A percentile compares a stretch with the other conserved stretches of the same genome.
phyloP scores from a whole-genome alignment of 1,140 invertebrate species.

The Araneus ventricosus region DNA sequence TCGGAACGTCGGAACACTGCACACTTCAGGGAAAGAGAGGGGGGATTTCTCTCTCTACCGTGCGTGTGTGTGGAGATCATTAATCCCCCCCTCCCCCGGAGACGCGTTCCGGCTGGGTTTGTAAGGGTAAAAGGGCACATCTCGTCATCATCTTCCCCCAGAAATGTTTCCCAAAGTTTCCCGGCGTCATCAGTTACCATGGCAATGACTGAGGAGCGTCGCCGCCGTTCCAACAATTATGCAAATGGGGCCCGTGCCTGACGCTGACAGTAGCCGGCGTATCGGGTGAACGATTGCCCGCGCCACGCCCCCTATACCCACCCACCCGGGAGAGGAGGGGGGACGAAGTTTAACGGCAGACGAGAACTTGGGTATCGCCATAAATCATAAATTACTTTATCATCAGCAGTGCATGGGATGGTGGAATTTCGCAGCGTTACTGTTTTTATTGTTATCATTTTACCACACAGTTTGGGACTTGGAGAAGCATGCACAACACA shows the following conservation, averaged over 20 bases:
- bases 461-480: slow-evolving; percentile 27
- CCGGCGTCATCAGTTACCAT: slow-evolving; percentile 74
- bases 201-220: slow-evolving; percentile 52
- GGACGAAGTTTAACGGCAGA: slow-evolving; percentile 65
- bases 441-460: slow-evolving; percentile 19
- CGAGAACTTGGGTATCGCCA: slow-evolving; percentile 46
- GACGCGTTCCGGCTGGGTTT: slow-evolving; percentile 62
- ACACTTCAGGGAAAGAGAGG: neutral
- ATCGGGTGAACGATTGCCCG: slow-evolving; percentile 72
- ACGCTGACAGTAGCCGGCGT: slow-evolving; percentile 64
- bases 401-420: slow-evolving; percentile 44
- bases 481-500: neutral
- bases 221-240: slow-evolving; percentile 73
- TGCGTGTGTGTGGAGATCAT: slow-evolving; percentile 43
- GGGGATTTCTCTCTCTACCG: no score
- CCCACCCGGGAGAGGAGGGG: slow-evolving; percentile 4
- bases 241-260: slow-evolving; percentile 60
- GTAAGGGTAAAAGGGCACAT: slow-evolving; percentile 54
- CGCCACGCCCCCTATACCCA: slow-evolving; percentile 63
- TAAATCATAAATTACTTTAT: slow-evolving; percentile 76
- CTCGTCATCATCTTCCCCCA: slow-evolving; percentile 54
- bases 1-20: no score
- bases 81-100: slow-evolving; percentile 44
- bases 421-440: neutral
- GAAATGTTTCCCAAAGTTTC: slow-evolving; percentile 67